Conservation (phyloP, 2,797 vertebrate species). For the Pagetopsis macropterus region DNA sequence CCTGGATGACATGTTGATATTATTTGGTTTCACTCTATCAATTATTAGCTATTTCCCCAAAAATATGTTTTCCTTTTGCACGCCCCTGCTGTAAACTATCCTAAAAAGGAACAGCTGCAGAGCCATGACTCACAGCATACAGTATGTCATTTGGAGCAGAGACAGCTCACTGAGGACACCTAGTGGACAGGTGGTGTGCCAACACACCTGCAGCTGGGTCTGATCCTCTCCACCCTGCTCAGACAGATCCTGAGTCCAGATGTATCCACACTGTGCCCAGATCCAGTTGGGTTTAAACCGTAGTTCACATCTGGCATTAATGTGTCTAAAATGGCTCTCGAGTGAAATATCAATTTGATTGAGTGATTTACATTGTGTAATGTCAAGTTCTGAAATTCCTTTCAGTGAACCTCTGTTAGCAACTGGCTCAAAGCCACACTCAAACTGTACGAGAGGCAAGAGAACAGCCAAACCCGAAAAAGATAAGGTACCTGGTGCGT, state of each 20-base stretch:
- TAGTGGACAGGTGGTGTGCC: not conserved
- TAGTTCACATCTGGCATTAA: constrained; percentile 44
- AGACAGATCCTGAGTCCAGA: constrained; percentile 18
- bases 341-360: constrained; percentile 41
- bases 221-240: not conserved
- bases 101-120: constrained; percentile 9
- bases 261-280: constrained; percentile 15
- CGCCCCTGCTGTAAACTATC: not conserved
- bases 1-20: no score
- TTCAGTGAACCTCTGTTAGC: constrained; percentile 1
- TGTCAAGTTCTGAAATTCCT: constrained; percentile 7
- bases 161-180: constrained; percentile 19
- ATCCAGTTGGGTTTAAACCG: constrained; percentile 17
- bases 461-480: not conserved
- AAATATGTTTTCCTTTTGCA: no score
- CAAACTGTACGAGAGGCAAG: not conserved
- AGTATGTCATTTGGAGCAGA: not conserved
- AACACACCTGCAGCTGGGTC: not conserved
- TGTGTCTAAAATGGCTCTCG: constrained; percentile 30
- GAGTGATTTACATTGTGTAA: constrained; percentile 13
- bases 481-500: not conserved
- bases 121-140: constrained; percentile 2
- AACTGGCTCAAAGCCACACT: not conserved
- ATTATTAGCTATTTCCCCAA: no score
- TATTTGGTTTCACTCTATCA: no score